Percentiles rank a stretch among this genome's conserved stretches.
phyloP scores from a whole-genome alignment of 2,888 invertebrate species.

The Drosophila affinis region DNA sequence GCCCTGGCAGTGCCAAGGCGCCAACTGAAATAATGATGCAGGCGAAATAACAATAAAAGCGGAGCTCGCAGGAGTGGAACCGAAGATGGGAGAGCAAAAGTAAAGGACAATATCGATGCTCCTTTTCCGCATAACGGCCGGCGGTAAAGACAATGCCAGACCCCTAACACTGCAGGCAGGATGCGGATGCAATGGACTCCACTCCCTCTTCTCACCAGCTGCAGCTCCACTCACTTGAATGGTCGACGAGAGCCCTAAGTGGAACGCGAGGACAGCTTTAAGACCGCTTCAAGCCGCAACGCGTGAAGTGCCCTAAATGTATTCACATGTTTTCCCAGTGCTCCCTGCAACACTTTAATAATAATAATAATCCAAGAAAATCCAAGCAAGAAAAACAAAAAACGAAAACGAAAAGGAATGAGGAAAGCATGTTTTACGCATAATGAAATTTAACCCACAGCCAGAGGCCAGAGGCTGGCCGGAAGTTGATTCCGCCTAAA shows the following conservation, averaged over 20 bases:
- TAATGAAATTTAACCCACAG: constrained; percentile 62
- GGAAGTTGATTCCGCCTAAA: constrained; percentile 67
- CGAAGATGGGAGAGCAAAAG: constrained; percentile 12
- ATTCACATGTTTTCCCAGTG: neutral
- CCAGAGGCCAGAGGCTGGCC: constrained; percentile 5
- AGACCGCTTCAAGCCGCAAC: constrained; percentile 1
- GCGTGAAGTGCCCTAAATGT: neutral
- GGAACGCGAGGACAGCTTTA: constrained; percentile 6
- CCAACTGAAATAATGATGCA: constrained; percentile 78
- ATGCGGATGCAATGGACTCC: constrained; percentile 43
- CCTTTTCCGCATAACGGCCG: constrained; percentile 12
- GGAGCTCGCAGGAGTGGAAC: constrained; percentile 28
- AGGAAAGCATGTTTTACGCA: constrained; percentile 48
- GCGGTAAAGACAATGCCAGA: constrained; percentile 28
- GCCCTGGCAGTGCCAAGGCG: constrained; percentile 55
- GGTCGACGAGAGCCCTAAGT: constrained; percentile 2
- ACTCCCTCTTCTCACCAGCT: neutral
- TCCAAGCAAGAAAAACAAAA: neutral
- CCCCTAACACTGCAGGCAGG: constrained; percentile 31
- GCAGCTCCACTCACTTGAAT: neutral
- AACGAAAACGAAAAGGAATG: neutral
- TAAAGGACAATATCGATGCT: constrained; percentile 55
- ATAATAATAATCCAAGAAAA: neutral
- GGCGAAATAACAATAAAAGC: constrained; percentile 74
- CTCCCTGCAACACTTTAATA: neutral